Evolutionary conservation across 2,113 vertebrate species (phyloP).

Genomic region (Brachypodius melanocephalos): DNA sequence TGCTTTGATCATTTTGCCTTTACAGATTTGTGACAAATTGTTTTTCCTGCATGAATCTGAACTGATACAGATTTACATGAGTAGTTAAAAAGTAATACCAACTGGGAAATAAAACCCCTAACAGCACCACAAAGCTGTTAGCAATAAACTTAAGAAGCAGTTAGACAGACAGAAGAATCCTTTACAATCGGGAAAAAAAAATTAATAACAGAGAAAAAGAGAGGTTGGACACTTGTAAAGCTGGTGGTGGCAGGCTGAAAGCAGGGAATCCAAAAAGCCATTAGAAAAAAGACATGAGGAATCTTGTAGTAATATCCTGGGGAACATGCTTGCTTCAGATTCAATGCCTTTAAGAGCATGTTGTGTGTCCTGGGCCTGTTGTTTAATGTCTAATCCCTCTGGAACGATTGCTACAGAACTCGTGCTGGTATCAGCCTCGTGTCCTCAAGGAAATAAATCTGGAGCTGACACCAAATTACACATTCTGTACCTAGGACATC

Average conservation of each 20-base stretch:
- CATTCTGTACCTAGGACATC: neutral
- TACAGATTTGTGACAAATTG: slow-evolving; percentile 26
- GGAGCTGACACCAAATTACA: neutral
- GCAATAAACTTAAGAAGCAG: slow-evolving; percentile 43
- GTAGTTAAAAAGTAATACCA: slow-evolving; percentile 34
- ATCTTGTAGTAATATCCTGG: slow-evolving; percentile 10
- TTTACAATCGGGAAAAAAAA: neutral
- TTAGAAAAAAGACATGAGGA: slow-evolving; percentile 21
- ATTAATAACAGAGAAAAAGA: neutral
- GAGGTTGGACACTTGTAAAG: neutral
- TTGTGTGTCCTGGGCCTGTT: neutral
- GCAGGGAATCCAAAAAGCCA: neutral
- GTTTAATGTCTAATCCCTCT: slow-evolving; percentile 7
- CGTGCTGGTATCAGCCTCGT: neutral
- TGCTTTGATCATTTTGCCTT: slow-evolving; percentile 42
- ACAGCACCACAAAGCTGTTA: neutral
- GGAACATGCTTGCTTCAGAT: neutral
- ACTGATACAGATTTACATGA: slow-evolving; percentile 57
- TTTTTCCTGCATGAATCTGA: slow-evolving; percentile 40
- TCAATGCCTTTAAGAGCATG: neutral
- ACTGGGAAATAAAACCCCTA: neutral
- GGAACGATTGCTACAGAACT: neutral
- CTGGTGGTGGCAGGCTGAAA: neutral
- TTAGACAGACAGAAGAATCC: slow-evolving; percentile 1
- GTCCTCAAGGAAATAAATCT: slow-evolving; percentile 40